Evolutionary conservation across 2,113 vertebrate genomes (phyloP).

Genomic region (Lepus americanus): DNA sequence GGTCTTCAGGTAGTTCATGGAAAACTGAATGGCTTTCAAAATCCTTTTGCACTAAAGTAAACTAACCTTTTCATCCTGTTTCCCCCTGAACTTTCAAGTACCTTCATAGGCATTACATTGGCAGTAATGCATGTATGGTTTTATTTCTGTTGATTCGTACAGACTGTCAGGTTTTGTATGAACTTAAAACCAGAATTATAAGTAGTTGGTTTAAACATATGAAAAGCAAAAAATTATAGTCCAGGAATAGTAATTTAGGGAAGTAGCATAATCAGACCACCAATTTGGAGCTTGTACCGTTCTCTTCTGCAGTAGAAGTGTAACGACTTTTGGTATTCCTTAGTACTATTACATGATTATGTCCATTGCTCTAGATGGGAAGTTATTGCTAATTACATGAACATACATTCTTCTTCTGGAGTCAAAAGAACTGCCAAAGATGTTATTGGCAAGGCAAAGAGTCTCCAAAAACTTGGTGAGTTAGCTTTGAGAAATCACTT

Average conservation of each 20-base stretch:
- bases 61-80: too few species aligned
- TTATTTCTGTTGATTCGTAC: slow-evolving; percentile 27
- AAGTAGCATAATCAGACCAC: neutral
- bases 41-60: too few species aligned
- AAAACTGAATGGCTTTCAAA: too few species aligned
- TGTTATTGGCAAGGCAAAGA: slow-evolving; percentile 98
- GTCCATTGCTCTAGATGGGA: slow-evolving; percentile 92
- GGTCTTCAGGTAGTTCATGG: too few species aligned
- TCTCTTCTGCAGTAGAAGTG: slow-evolving; percentile 15
- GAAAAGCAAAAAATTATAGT: slow-evolving; percentile 27
- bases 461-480: slow-evolving; percentile 97
- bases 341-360: neutral
- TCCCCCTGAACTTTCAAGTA: too few species aligned
- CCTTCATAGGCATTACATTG: neutral
- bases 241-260: neutral
- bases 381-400: slow-evolving; percentile 99
- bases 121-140: neutral
- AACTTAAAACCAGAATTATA: slow-evolving; percentile 41
- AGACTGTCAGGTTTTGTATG: neutral
- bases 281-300: neutral
- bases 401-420: slow-evolving; percentile 95
- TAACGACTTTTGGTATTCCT: neutral
- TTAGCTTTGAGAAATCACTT: slow-evolving; percentile 52
- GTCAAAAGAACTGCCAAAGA: slow-evolving; percentile 97
- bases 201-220: neutral